Conservation (phyloP, 2,113 vertebrate genomes). For the Seriola dumerili region DNA sequence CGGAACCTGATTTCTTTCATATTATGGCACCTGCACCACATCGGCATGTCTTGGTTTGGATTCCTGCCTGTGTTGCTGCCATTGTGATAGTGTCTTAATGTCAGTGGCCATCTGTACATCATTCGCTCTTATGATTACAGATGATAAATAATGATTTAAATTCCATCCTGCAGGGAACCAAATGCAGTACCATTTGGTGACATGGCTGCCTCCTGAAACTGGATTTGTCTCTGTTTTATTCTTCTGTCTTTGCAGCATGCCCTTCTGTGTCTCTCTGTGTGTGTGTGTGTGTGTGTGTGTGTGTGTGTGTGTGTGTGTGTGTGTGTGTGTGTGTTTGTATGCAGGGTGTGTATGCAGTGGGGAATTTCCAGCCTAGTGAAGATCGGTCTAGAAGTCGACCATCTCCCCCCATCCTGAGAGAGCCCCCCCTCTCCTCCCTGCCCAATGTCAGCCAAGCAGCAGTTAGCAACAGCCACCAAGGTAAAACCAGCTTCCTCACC, state of each 20-base stretch:
- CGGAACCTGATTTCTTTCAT: too few relatives aligned
- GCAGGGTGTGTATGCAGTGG: conserved; percentile 94
- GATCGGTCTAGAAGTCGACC: conserved; percentile 83
- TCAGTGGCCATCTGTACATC: too few relatives aligned
- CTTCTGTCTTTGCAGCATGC: not conserved
- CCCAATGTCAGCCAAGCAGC: conserved; percentile 91
- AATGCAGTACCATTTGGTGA: not conserved
- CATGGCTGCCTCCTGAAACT: not conserved
- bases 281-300: not conserved
- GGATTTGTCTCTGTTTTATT: not conserved
- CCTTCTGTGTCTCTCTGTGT: not conserved
- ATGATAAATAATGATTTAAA: too few relatives aligned
- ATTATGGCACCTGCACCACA: too few relatives aligned
- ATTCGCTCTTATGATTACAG: too few relatives aligned
- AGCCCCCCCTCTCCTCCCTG: conserved; percentile 87
- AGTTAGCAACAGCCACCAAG: conserved; percentile 83
- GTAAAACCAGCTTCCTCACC: conserved; percentile 43
- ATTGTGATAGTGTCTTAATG: too few relatives aligned
- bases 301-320: not conserved
- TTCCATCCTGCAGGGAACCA: not conserved
- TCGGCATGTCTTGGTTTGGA: too few relatives aligned
- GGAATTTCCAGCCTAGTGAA: conserved; percentile 93
- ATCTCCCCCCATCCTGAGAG: conserved; percentile 81
- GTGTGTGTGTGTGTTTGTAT: conserved; percentile 36
- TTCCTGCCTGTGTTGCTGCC: too few relatives aligned